phyloP scores from a whole-genome alignment of 2,113 vertebrate genomes.

The Ochotona princeps region DNA sequence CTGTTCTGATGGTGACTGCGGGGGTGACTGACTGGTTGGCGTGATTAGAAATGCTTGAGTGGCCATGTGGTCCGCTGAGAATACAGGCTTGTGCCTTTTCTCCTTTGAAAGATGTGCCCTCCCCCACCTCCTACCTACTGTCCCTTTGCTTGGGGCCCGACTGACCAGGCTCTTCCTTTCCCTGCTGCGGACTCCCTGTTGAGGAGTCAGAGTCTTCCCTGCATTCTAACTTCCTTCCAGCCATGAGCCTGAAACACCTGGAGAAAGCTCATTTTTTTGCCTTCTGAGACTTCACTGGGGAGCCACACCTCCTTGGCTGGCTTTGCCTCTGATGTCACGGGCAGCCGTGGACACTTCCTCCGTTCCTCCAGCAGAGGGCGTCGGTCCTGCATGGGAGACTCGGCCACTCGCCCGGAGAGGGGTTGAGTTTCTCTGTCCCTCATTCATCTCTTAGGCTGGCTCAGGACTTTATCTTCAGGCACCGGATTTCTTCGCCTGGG shows the following conservation, averaged over 20 bases:
- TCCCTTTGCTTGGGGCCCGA: neutral
- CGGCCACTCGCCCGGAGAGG: neutral
- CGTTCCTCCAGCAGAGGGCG: constrained; percentile 71
- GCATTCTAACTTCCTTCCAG: neutral
- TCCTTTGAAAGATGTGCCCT: neutral
- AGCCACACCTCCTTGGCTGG: neutral
- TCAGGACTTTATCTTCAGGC: neutral
- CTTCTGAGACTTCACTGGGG: neutral
- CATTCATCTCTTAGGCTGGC: neutral
- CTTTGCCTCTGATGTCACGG: neutral
- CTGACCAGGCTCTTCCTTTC: accelerated
- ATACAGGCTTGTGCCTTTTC: neutral
- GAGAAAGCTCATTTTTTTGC: neutral
- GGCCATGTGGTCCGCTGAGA: neutral
- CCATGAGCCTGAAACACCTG: neutral
- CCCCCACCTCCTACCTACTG: neutral
- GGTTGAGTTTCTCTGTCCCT: neutral
- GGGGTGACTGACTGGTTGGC: neutral
- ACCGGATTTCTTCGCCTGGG: neutral
- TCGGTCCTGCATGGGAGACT: constrained; percentile 40
- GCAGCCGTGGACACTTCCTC: neutral
- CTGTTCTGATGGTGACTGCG: neutral
- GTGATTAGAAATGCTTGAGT: neutral
- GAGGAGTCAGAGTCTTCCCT: neutral
- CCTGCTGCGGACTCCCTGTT: neutral